Evolutionary conservation across 1,140 invertebrate genomes (phyloP), one percentile per base, ranked within the genome.

Genomic region (Trypoxylus dichotomus): DNA sequence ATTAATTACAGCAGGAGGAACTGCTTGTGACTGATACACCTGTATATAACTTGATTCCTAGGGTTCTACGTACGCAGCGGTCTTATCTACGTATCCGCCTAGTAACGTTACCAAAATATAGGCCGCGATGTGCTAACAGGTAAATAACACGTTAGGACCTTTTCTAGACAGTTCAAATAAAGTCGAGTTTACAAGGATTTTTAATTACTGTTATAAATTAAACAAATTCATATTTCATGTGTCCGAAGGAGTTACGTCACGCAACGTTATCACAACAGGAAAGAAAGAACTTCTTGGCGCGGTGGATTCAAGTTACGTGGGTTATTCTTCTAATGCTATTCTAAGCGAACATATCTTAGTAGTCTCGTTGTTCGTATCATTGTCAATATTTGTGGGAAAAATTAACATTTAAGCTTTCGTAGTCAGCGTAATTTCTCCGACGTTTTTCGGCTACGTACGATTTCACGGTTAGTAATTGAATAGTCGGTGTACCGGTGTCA

Each of bases 161-260:
- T n/a, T n/a, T n/a, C 32, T 37, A 37, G 32, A 37, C 10, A 8
- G 5, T 37, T 37, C 10, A 37, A 54, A 54, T n/a, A n/a, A 54
- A 54, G n/a, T 19, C 47, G 15, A 32, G 2, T 37, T 13, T 15
- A 54, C 19, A 19, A 54, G 47, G 19, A 54, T n/a, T 54, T 68
- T 68, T 68, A 68, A 68, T 68, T 68, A 68, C 60, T 27, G 60
- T 27, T 27, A 68, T 68, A 68, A 68, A 68, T 5, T 24, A 68
- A 68, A 68, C 60, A 68, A 27, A 29, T 68, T 27, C 19, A 1
- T 68, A 68, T 25, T 21, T 68, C 7, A 25, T 24, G 27, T 24
- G 15, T 15, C 13, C 19, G 19, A 54, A n/a, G 13, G 5, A 19
- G 19, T 54, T 54, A 54, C 15, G 19, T 19, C 15, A 54, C 15